Base-by-base conservation (phyloP, 2,888 invertebrate species). In the Stomorhina lunata region DNA sequence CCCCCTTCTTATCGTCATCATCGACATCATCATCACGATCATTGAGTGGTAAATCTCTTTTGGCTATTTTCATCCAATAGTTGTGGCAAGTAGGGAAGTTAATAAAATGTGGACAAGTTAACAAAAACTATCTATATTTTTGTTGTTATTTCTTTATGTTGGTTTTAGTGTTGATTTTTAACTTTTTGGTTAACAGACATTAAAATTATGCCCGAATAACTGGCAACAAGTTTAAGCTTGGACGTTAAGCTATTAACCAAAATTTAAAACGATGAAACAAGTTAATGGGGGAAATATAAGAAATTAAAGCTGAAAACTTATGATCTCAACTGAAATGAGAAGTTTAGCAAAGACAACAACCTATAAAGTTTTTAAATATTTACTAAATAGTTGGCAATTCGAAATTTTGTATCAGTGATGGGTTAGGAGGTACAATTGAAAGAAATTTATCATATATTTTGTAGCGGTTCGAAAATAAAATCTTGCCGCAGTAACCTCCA, bases 31-130 rank as follows among this genome's bases (percentile, higher is more conserved):
- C 1, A 40, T 25, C 34, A 37, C 43, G 15, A 63, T 50, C 32
- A 22, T 27, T 12, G 48, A 15, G 17, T 17, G 17, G 57, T 50
- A 32, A 77, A 66, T 57, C 50, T 37, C 48, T n/a, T n/a, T n/a
- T 50, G 50, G 32, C 53, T 78, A 45, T 57, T 43, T n/a, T n/a
- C n/a, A n/a, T n/a, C n/a, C n/a, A 69, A 27, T 37, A 48, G 48
- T 71, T 82, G 82, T 76, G 59, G 82, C 79, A 76, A 76, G 75
- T 71, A 75, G 79, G 79, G 75, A 82, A 79, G 82, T 79, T 71
- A 71, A 79, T 45, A 65, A 45, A 57, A 61, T 17, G 17, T 29
- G 17, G 57, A 65, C 4, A 43, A 34, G 9, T 25, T 10, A 15
- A 53, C 2, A 25, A n/a, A n/a, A n/a, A n/a, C n/a, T n/a, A n/a